These are phyloP conservation scores for Melopsittacus undulatus DNA, from an alignment of 2,797 vertebrate species.

Conservation along the genomic window DNA sequence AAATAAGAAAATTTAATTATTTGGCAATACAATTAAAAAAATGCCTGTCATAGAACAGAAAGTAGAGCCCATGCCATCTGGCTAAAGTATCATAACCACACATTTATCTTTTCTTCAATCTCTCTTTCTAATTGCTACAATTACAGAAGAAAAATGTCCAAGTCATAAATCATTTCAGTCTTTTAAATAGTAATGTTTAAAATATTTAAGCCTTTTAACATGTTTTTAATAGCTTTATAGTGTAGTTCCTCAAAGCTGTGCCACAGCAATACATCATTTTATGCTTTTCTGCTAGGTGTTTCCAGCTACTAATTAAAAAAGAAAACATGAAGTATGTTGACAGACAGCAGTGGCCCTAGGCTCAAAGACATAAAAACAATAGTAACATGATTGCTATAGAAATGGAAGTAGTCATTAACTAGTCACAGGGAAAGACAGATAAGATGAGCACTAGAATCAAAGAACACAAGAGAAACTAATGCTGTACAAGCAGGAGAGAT, in stretches of 20 bases:
- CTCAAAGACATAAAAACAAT: constrained; percentile 1
- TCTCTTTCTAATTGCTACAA: neutral
- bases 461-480: neutral
- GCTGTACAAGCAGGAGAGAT: neutral
- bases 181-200: neutral
- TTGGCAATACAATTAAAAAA: neutral
- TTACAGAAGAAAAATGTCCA: constrained; percentile 1
- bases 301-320: constrained; percentile 17
- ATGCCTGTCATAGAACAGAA: neutral
- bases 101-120: neutral
- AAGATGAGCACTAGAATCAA: neutral
- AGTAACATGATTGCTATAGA: neutral
- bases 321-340: neutral
- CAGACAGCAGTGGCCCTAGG: neutral
- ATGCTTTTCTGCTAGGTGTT: neutral
- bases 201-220: neutral
- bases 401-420: constrained; percentile 17
- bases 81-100: neutral
- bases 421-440: neutral
- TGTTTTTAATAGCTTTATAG: neutral
- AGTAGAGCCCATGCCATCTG: neutral
- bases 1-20: neutral
- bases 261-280: neutral
- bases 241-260: neutral
- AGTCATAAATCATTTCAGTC: neutral